Evolutionary conservation across 2,113 vertebrate genomes (phyloP), one percentile per base, ranked within the genome.

Genomic region (Vanacampus margaritifer): DNA sequence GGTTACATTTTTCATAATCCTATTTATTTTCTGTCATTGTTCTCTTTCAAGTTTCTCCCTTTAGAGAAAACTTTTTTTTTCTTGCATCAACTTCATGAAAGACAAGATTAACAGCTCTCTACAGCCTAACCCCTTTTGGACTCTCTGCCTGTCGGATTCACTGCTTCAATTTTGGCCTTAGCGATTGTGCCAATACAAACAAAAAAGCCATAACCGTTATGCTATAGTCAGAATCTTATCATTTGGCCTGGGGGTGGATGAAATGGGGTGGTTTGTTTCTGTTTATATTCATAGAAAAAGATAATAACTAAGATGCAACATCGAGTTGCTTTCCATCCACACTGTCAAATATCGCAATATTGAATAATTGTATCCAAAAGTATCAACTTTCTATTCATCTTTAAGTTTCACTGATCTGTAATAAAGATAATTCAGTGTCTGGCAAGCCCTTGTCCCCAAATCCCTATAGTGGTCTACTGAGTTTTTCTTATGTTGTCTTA

Each of bases 201-300:
- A 46, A 54, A 26, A 68, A 46, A 21, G 24, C 58, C 43, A 46
- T 65, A 73, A 79, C 62, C 51, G 23, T 74, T 74, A 67, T 51
- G 56, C 41, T 19, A 50, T 50, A 21, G 19, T 2, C 19, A 21
- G 46, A 50, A n/a, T n/a, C 46, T 8, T n/a, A 53, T 10, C n/a
- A 53, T 53, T 53, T 53, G n/a, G 48, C 23, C 50, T 11, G 8
- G 3, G 50, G 50, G 10, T 11, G 11, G 9, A 24, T 53, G 9
- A 24, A 23, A 53, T 13, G 9, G 23, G 10, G 3, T 53, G 23
- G 50, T 24, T 53, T 23, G 50, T 24, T 53, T 53, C 23, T 24
- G 23, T 24, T 53, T 53, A 23, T 23, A 48, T 51, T 23, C 2
- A 53, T 1, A 53, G 23, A 24, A 13, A 53, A 50, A 50, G 48